Base-by-base conservation (phyloP, 2,797 vertebrate genomes). In the Crenichthys baileyi region DNA sequence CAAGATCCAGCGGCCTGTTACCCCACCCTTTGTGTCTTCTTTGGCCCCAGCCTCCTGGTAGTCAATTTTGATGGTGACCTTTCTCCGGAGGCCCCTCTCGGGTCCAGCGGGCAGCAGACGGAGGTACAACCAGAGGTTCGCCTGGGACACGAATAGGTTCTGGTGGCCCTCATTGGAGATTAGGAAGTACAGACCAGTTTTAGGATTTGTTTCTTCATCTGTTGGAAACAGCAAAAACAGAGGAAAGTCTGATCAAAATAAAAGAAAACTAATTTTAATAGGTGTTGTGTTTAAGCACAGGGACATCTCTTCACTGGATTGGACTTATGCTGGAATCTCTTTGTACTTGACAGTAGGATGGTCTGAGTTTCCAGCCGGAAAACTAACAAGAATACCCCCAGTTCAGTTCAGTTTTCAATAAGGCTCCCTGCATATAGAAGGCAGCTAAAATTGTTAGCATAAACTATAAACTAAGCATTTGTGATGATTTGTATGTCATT, bases 111-210 rank as follows among this genome's bases (percentile, higher is more conserved):
- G 97, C 85, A 97, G 94, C 88, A 99, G 94, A 68, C 97, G 97
- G 94, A 99, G 96, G 93, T 97, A 99, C 71, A 99, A 97, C 98
- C 98, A 99, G 85, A 99, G 95, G 93, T 96, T 99, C 87, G 98
- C 98, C 93, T 99, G 98, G 61, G 97, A 95, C 86, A 98, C 98
- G 55, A 96, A 97, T 85, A 99, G 96, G 92, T 98, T 98, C 94
- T 98, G 97, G 94, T 97, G 99, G 72, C 98, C 98, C 93, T 99
- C 98, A 1, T 98, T 99, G 82, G 98, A 99, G 91, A 99, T 95
- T 84, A 98, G 94, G 93, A 99, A 99, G 94, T 95, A 97, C 80
- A 99, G 95, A 79, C 95, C 95, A 46, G 97, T 95, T 92, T 96
- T 97, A 83, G 97, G 95, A 67, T 96, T 93, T 29, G 94, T 91